Base-by-base conservation (phyloP, 1,140 invertebrate species). In the Drosophila nigrodunni region DNA sequence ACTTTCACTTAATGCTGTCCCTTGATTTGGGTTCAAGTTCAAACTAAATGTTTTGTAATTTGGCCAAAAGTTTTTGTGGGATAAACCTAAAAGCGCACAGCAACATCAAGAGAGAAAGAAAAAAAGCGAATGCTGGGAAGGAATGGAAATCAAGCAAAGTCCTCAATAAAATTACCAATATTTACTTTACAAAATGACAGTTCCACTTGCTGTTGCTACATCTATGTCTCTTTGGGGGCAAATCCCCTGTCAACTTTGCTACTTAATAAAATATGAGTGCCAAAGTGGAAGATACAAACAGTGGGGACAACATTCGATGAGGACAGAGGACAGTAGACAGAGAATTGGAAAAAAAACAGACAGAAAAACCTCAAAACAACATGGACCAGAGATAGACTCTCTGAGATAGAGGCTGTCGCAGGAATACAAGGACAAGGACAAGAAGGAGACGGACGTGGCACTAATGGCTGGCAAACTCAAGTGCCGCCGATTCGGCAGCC, bases 111-210 rank as follows among this genome's bases (percentile, higher is more conserved):
- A 35, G 15, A 15, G 15, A 15, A 15, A 15, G 15, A 15, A 15
- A 74, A 81, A 78, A 39, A 57, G 3, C 7, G 25, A 52, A 30
- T 35, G 41, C 7, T 49, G 2, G 13, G 18, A n/a, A 50, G 70
- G 50, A 71, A 74, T 54, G 62, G 77, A 77, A 78, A 85, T 89
- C 85, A 85, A 78, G 78, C 71, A 89, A 89, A 89, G 88, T 89
- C 80, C 80, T 81, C 85, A 88, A 91, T 88, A 91, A 91, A 91
- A 90, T 91, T 91, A 91, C 82, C 90, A 91, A 91, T 91, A 91
- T 91, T 91, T 91, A 91, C 86, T 91, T 88, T 91, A 90, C 74
- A 75, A 91, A 87, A 91, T 87, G 82, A 91, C 86, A 90, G 78
- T 69, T 75, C 71, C 71, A 67, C 67, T 55, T 60, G 46, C 13